These are phyloP conservation scores for Aphaenogaster rudis DNA, from an alignment of 1,140 invertebrate species.

Conservation along the genomic window DNA sequence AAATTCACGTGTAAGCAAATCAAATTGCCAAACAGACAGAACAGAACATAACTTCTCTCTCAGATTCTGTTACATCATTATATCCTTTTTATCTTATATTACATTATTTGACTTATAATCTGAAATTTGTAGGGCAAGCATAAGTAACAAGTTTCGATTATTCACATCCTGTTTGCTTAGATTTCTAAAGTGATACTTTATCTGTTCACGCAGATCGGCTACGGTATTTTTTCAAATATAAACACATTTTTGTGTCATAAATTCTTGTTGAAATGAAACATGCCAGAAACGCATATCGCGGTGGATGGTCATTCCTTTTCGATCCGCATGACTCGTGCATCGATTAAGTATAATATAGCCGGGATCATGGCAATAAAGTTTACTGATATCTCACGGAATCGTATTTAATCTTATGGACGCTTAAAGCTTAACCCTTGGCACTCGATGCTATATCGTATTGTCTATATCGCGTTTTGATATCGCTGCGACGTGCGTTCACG, in stretches of 20 bases:
- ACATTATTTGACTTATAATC: neutral
- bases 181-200: neutral
- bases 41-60: neutral
- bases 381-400: neutral
- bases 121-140: neutral
- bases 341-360: neutral
- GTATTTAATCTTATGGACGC: constrained; percentile 14
- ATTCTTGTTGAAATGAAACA: neutral
- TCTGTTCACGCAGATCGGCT: neutral
- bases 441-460: neutral
- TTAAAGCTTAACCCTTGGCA: constrained; percentile 15
- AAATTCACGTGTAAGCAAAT: neutral
- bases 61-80: neutral
- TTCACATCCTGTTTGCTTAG: constrained; percentile 27
- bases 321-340: neutral
- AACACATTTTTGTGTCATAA: neutral
- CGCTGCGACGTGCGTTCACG: neutral
- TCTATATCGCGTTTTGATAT: constrained; percentile 1
- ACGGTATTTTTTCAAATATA: neutral
- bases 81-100: neutral
- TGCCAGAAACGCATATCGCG: neutral
- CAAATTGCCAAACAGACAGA: neutral
- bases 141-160: neutral
- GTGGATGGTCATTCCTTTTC: neutral
- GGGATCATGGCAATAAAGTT: constrained; percentile 9